Evolutionary conservation across 2,797 vertebrate species (phyloP).

Genomic region (Mallotus villosus): DNA sequence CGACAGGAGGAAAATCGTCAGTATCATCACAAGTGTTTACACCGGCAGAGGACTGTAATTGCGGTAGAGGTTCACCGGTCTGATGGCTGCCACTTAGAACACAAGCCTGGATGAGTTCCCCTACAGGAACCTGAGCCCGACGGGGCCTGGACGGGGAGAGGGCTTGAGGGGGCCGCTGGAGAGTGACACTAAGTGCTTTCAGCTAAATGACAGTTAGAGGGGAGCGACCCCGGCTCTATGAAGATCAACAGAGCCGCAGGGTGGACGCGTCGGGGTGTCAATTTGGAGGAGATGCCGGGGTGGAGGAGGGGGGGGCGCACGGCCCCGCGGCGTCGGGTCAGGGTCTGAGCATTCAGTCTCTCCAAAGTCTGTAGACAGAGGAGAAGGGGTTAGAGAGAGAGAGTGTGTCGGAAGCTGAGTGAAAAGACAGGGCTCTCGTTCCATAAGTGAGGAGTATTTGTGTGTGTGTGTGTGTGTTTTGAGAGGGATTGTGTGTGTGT

Average conservation of each 20-base stretch:
- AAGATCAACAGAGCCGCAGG: conserved; percentile 36
- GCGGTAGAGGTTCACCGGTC: conserved; percentile 52
- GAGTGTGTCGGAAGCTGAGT: too few species aligned
- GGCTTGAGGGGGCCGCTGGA: conserved; percentile 41
- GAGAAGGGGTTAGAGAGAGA: background rate
- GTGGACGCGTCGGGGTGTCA: background rate
- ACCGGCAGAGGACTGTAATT: conserved; percentile 39
- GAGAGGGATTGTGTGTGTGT: conserved; percentile 12
- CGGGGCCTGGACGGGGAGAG: conserved; percentile 58
- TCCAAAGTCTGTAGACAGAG: too few species aligned
- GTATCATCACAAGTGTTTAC: conserved; percentile 33
- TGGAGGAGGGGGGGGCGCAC: background rate
- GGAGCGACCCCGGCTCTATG: conserved; percentile 28
- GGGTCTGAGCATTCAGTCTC: too few species aligned
- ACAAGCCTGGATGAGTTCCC: conserved; percentile 35
- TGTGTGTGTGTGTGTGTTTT: background rate
- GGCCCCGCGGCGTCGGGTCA: background rate
- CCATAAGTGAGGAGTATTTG: background rate
- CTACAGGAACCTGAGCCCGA: conserved; percentile 51
- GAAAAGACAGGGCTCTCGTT: too few species aligned
- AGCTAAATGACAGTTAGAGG: conserved; percentile 59
- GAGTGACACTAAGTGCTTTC: conserved; percentile 65
- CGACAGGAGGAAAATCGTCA: background rate
- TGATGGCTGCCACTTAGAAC: conserved; percentile 59
- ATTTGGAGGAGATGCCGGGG: conserved; percentile 33